Evolutionary conservation across 2,888 invertebrate genomes (phyloP), one percentile per base, ranked within the genome.

Genomic region (Tetragonula carbonaria): DNA sequence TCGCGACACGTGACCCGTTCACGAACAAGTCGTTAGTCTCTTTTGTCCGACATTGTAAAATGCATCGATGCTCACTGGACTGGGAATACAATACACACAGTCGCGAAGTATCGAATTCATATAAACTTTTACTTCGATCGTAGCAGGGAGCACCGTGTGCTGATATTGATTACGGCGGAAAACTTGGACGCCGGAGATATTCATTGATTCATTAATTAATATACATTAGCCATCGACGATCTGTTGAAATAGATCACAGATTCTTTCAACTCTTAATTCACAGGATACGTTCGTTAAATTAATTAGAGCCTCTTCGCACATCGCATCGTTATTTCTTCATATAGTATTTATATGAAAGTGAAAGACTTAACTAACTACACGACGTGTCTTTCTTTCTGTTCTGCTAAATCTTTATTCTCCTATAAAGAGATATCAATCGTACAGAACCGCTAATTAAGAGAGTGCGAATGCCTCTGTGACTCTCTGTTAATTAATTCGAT

Each of bases 11-110:
- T 55, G 67, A 74, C 71, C 50, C 33, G 23, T 21, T 51, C 72
- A 66, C 55, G 50, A 81, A 79, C 45, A 68, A 63, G 38, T 74
- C 50, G 55, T 28, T 50, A 33, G 28, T 33, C 55, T 21, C 57
- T 33, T 59, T 82, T 75, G 82, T 75, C 65, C 28, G 38, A 3
- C 14, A 33, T 11, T 21, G 21, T 51, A 55, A 76, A 75, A 53
- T 45, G 45, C 45, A 45, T 76, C 23, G 45, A 62, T 23, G 5
- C 53, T 45, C 45, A 21, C 23, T 28, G 51, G 14, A 65, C n/a
- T 11, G 16, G 16, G 45, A n/a, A 11, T 51, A 74, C 11, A 4
- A 62, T 50, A 51, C 8, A 53, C 16, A 33, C 21, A n/a, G n/a
- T 50, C 28, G 21, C 59, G 62, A 38, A 79, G 33, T 45, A 45